Evolutionary conservation across 2,113 vertebrate genomes (phyloP).

Genomic region (Proterorhinus semilunaris): DNA sequence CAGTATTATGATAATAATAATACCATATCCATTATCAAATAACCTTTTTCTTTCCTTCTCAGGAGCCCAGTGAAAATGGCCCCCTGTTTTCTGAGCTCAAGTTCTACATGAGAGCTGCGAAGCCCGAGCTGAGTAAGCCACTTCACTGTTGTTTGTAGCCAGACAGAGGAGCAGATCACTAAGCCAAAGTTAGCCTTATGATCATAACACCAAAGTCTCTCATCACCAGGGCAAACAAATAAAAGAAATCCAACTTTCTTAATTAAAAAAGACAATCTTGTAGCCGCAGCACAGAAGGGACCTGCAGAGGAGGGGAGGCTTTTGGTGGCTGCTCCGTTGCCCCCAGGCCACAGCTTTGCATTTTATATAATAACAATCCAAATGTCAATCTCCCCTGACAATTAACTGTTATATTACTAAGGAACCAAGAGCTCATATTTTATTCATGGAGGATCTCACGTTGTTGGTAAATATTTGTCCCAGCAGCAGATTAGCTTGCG

Average conservation of each 20-base stretch:
- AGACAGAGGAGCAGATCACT: constrained; percentile 3
- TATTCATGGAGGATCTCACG: constrained; percentile 74
- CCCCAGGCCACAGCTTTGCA: constrained; percentile 70
- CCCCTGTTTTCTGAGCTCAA: constrained; percentile 95
- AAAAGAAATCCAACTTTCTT: constrained; percentile 66
- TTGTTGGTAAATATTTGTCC: constrained; percentile 83
- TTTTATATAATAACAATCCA: constrained; percentile 81
- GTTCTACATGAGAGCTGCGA: constrained; percentile 96
- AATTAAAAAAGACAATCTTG: constrained; percentile 74
- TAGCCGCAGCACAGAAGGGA: constrained; percentile 33
- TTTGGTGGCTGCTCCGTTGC: constrained; percentile 51
- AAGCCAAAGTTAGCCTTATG: constrained; percentile 35
- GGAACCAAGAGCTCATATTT: constrained; percentile 74
- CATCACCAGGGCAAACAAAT: constrained; percentile 55
- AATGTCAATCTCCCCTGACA: constrained; percentile 78
- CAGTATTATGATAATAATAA: background rate
- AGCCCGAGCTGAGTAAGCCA: constrained; percentile 91
- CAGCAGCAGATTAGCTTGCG: constrained; percentile 72
- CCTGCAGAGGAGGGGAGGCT: constrained; percentile 40
- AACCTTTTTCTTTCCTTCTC: constrained; percentile 18
- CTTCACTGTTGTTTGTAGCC: background rate
- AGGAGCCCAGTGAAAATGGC: constrained; percentile 96
- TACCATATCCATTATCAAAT: background rate
- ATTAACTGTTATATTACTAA: constrained; percentile 80
- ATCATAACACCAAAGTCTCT: constrained; percentile 36